These are phyloP conservation scores for Plebejus anna DNA, from an alignment of 2,888 invertebrate species.

Conservation along the genomic window DNA sequence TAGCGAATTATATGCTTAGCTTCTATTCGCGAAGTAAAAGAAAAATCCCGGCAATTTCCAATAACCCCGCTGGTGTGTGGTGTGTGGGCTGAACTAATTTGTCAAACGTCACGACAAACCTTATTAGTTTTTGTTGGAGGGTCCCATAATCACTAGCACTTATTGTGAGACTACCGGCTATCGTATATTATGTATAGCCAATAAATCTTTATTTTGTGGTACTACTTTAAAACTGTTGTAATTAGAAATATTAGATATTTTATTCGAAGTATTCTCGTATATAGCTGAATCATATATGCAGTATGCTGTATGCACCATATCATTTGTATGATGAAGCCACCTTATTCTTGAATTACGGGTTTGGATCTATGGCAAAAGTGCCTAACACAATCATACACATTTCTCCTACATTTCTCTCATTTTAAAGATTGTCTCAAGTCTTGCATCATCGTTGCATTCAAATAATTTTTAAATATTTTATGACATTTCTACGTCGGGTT, in stretches of 20 bases:
- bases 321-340: no score
- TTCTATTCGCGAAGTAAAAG: neutral
- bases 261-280: neutral
- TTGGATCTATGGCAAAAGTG: no score
- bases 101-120: conserved; percentile 71
- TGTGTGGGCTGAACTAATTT: conserved; percentile 73
- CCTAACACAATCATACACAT: no score
- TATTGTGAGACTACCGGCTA: neutral
- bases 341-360: no score
- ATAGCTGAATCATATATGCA: no score
- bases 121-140: conserved; percentile 59
- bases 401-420: no score
- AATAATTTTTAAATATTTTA: neutral
- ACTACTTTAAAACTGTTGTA: neutral
- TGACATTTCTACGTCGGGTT: neutral
- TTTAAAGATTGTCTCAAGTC: neutral
- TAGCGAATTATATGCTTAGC: conserved; percentile 4
- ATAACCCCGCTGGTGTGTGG: conserved; percentile 39
- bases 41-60: conserved; percentile 21
- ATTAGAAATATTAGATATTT: neutral
- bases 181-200: neutral
- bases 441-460: neutral
- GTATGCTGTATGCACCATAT: no score
- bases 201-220: conserved; percentile 5
- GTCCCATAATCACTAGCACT: conserved; percentile 46